These are phyloP conservation scores for Yponomeuta evonymella DNA, from an alignment of 2,888 invertebrate species.

Conservation along the genomic window DNA sequence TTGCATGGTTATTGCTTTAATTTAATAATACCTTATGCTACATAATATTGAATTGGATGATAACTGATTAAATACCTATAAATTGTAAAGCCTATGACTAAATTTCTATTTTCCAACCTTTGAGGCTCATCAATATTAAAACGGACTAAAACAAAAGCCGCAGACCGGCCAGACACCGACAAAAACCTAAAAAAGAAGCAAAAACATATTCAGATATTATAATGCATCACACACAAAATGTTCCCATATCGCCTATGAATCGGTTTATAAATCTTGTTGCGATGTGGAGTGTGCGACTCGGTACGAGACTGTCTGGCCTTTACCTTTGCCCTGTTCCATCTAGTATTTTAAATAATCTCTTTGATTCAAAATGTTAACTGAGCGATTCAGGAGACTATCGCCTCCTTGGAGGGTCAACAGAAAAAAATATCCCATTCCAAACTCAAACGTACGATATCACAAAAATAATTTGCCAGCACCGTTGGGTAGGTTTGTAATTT, in stretches of 20 bases:
- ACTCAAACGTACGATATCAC: too few species aligned
- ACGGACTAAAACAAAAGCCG: conserved; percentile 50
- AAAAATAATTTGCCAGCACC: too few species aligned
- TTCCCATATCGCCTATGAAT: conserved; percentile 51
- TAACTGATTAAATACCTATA: background rate
- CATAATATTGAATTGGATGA: background rate
- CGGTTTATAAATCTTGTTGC: conserved; percentile 64
- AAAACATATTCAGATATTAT: conserved; percentile 43
- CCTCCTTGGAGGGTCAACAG: conserved; percentile 1
- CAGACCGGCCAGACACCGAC: conserved; percentile 41
- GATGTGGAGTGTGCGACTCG: conserved; percentile 33
- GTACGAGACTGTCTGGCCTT: conserved; percentile 54
- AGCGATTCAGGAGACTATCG: conserved; percentile 31
- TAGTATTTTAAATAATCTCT: conserved; percentile 75
- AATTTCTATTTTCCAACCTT: conserved; percentile 8
- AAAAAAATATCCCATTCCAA: background rate
- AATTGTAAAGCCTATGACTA: background rate
- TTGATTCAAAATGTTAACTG: conserved; percentile 66
- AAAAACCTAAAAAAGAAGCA: conserved; percentile 32
- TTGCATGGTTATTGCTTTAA: background rate
- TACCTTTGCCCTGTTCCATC: conserved; percentile 57
- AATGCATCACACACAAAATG: conserved; percentile 57
- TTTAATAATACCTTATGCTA: background rate
- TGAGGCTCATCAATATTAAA: conserved; percentile 41
- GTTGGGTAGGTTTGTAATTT: too few species aligned